Conservation (phyloP, 2,888 invertebrate genomes). For the Psococerastis gibbosa region DNA sequence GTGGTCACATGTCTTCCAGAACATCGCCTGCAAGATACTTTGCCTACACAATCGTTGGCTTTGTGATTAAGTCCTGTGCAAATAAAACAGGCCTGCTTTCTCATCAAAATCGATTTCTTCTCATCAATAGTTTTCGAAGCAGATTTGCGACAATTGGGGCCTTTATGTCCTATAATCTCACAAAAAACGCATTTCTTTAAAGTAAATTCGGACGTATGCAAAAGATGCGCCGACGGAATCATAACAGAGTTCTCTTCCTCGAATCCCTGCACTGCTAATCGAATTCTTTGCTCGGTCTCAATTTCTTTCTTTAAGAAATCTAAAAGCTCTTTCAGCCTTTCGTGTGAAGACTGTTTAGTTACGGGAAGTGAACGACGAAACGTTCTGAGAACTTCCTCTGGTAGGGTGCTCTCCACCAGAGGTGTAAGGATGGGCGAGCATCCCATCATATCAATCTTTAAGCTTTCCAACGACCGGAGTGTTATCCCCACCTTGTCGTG, state of each 20-base stretch:
- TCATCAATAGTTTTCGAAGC: background rate
- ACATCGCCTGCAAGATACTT: background rate
- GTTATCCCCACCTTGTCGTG: background rate
- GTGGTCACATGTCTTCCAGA: background rate
- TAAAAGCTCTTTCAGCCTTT: background rate
- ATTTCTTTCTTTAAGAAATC: background rate
- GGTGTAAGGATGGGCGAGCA: background rate
- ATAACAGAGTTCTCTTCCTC: too few relatives aligned
- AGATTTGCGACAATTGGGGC: background rate
- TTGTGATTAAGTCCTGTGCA: background rate
- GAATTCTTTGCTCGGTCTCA: background rate
- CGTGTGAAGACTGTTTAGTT: background rate
- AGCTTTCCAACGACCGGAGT: background rate
- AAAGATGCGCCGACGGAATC: too few relatives aligned
- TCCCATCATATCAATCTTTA: background rate
- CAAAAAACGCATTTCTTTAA: conserved; percentile 9
- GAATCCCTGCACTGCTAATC: background rate
- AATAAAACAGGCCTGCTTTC: background rate
- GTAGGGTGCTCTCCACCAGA: background rate
- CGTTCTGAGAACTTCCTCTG: background rate
- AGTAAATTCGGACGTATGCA: too few relatives aligned
- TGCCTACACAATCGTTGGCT: background rate
- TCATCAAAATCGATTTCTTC: background rate
- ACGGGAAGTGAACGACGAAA: background rate
- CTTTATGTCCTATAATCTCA: background rate